Evolutionary conservation across 1,140 invertebrate genomes (phyloP), one percentile per base, ranked within the genome.

Genomic region (Vanessa atalanta): DNA sequence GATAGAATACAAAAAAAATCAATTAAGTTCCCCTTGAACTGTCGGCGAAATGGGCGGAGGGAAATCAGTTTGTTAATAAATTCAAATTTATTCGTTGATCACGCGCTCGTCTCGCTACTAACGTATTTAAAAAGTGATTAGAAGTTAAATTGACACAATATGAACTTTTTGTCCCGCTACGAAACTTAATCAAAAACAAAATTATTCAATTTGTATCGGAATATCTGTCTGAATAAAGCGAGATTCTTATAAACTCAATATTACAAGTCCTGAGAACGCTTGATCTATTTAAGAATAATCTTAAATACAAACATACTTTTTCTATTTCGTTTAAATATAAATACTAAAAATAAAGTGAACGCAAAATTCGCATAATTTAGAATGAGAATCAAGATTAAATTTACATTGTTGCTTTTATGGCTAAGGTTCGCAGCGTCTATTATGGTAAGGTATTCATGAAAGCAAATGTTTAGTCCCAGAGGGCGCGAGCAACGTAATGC

Each of bases 61-160:
- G 83, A 74, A 90, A 90, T 90, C 88, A 86, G 84, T 87, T 86
- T 79, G 86, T 89, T 91, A 92, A 92, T 91, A 86, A 84, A 92
- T 92, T 92, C 88, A 92, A 92, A 92, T 92, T 91, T 92, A 92
- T 91, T 92, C 90, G 86, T 82, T 84, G 88, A 90, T 92, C 88
- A 83, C 82, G 75, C 81, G 78, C 85, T 75, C 81, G 85, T 84
- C 83, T 86, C 87, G 79, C 80, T 79, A 76, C 87, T 92, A 92
- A 91, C 88, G 88, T 83, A 86, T 92, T 92, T 92, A 92, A 92
- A 92, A 92, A 92, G 88, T 91, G 88, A 91, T 92, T 92, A 92
- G 87, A 91, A 90, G 83, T 91, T 89, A 89, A 88, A 92, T 91
- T 92, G 90, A 90, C 89, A 92, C 90, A 92, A 91, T 92, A 92